These are phyloP conservation scores for Nomada fucata DNA, from an alignment of 2,888 invertebrate genomes.

Conservation along the genomic window DNA sequence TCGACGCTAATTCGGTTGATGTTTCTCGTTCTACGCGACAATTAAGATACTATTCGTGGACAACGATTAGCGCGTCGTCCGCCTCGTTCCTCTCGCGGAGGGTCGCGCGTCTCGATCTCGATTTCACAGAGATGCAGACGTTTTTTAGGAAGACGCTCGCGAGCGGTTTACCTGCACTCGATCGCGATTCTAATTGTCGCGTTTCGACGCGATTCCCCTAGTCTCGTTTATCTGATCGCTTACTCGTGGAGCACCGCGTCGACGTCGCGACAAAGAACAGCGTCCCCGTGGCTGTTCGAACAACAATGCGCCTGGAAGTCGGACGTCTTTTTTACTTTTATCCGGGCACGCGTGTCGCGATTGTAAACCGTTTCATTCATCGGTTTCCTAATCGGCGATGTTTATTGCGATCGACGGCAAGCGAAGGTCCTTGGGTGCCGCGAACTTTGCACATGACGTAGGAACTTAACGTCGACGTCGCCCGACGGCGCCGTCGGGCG, in stretches of 20 bases:
- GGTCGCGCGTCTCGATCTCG: not conserved
- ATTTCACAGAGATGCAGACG: not conserved
- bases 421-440: not conserved
- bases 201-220: too few relatives aligned
- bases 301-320: conserved; percentile 43
- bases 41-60: not conserved
- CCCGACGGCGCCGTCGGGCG: not conserved
- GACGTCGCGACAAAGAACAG: not conserved
- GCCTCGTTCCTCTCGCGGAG: too few relatives aligned
- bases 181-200: too few relatives aligned
- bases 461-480: not conserved
- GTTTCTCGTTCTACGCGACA: not conserved
- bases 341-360: not conserved
- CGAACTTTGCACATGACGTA: conserved; percentile 21
- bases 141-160: too few relatives aligned
- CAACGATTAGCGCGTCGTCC: not conserved
- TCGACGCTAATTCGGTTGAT: not conserved
- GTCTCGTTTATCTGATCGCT: too few relatives aligned
- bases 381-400: not conserved
- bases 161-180: too few relatives aligned
- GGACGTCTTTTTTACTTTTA: conserved; percentile 2
- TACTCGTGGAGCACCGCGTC: too few relatives aligned
- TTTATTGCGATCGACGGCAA: not conserved
- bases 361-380: conserved; percentile 54
- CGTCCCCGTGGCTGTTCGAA: conserved; percentile 55